phyloP scores from a whole-genome alignment of 2,797 vertebrate species.

The Chromis chromis region DNA sequence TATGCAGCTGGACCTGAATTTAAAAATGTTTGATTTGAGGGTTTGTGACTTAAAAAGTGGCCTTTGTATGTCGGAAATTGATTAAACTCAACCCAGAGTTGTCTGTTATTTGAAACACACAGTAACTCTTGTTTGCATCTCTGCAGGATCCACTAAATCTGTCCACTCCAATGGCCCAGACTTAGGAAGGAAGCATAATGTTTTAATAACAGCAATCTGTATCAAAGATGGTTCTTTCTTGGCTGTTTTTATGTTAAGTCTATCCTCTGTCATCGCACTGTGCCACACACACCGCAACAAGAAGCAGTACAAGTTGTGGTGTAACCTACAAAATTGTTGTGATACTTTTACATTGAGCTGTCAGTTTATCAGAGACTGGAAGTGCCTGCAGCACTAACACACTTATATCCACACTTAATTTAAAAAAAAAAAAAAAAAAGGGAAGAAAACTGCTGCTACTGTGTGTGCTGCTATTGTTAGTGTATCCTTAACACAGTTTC shows the following conservation, averaged over 20 bases:
- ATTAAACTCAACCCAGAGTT: conserved; percentile 29
- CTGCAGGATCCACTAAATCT: conserved; percentile 45
- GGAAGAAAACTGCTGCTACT: neutral
- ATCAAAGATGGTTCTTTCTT: conserved; percentile 20
- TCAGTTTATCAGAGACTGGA: neutral
- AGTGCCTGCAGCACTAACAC: too few relatives aligned
- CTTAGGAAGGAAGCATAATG: conserved; percentile 33
- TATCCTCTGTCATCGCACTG: conserved; percentile 19
- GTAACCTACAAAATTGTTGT: neutral
- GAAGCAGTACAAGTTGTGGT: neutral
- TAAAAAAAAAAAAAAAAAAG: neutral
- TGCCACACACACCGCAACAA: neutral
- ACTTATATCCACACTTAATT: too few relatives aligned
- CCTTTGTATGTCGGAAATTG: conserved; percentile 34
- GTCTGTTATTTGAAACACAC: conserved; percentile 39
- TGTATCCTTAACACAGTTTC: conserved; percentile 1
- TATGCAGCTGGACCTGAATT: conserved; percentile 30
- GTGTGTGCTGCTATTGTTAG: neutral
- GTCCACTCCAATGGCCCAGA: conserved; percentile 20
- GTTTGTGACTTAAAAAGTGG: conserved; percentile 41
- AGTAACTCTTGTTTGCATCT: conserved; percentile 44
- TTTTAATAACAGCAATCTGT: conserved; percentile 48
- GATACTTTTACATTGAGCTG: conserved; percentile 1
- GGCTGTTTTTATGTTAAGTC: neutral
- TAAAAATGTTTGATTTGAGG: conserved; percentile 35